phyloP scores from a whole-genome alignment of 2,888 invertebrate genomes.

The Cephus runcator region DNA sequence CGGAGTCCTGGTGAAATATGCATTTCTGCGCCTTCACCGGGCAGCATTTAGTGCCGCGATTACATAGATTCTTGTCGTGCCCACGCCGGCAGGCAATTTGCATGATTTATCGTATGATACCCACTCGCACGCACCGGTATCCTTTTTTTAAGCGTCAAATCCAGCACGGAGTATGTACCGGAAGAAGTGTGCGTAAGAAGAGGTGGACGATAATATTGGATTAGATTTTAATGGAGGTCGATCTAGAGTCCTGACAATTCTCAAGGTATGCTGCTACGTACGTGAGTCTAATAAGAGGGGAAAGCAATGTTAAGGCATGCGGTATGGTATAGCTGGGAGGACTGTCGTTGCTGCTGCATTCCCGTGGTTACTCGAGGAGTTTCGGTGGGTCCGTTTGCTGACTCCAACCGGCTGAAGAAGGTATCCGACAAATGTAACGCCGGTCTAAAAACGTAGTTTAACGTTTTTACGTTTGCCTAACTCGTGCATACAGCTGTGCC shows the following conservation, averaged over 20 bases:
- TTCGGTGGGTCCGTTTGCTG: not conserved
- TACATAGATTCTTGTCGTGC: constrained; percentile 11
- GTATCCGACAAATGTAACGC: constrained; percentile 58
- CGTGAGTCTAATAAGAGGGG: not conserved
- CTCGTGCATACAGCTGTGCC: constrained; percentile 40
- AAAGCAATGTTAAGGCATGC: not conserved
- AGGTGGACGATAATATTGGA: not conserved
- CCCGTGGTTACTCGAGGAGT: not conserved
- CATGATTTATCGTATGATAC: constrained; percentile 24
- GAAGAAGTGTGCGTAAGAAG: not conserved
- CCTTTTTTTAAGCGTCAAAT: not conserved
- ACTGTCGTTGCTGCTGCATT: not conserved
- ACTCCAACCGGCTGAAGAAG: constrained; percentile 19
- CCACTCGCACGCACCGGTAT: not conserved
- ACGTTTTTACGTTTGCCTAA: constrained; percentile 37
- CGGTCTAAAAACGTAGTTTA: constrained; percentile 48
- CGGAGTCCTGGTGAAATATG: constrained; percentile 15
- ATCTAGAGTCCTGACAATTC: not conserved
- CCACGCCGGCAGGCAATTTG: constrained; percentile 22
- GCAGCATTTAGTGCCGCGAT: constrained; percentile 27
- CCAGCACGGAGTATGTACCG: not conserved
- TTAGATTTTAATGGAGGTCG: not conserved
- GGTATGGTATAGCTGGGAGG: not conserved
- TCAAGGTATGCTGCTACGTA: not conserved
- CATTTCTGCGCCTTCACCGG: constrained; percentile 17